A percentile compares a stretch with the other conserved stretches of the same genome.
These are phyloP conservation scores for Otus sunia DNA, from an alignment of 2,113 vertebrate species.

Conservation along the genomic window DNA sequence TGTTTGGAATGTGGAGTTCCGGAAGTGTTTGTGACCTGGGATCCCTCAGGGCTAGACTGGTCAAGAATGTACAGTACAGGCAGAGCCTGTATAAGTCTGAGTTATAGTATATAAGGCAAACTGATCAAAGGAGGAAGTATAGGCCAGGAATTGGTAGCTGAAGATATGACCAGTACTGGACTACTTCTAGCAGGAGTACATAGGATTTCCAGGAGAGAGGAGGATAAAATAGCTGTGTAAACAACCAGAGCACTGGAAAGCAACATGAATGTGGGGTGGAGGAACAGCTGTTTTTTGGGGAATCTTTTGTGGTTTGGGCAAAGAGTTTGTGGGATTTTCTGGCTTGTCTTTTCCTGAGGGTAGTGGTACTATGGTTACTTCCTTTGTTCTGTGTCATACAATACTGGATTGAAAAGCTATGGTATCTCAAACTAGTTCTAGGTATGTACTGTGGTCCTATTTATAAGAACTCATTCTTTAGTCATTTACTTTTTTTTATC, in stretches of 20 bases:
- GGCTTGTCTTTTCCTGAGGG: background rate
- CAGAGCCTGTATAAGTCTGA: background rate
- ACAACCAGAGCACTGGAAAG: background rate
- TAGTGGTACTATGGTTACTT: background rate
- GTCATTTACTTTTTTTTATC: background rate
- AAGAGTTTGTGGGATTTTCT: background rate
- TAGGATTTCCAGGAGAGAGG: background rate
- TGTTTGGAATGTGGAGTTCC: background rate
- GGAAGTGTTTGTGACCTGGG: background rate
- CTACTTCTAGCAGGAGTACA: background rate
- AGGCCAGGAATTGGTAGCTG: background rate
- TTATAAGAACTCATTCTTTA: background rate
- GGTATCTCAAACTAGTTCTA: background rate
- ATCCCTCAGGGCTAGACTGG: background rate
- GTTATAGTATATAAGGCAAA: background rate
- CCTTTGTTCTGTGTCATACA: fast-evolving
- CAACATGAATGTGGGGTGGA: background rate
- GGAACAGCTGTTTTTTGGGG: background rate
- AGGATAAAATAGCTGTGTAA: background rate
- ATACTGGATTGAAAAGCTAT: too few species aligned
- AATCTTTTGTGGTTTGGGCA: background rate
- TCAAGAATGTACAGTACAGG: background rate
- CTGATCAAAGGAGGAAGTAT: background rate
- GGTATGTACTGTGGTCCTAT: background rate
- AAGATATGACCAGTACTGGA: background rate